Evolutionary conservation across 2,888 invertebrate species (phyloP).

Genomic region (Tanytarsus gracilentus): DNA sequence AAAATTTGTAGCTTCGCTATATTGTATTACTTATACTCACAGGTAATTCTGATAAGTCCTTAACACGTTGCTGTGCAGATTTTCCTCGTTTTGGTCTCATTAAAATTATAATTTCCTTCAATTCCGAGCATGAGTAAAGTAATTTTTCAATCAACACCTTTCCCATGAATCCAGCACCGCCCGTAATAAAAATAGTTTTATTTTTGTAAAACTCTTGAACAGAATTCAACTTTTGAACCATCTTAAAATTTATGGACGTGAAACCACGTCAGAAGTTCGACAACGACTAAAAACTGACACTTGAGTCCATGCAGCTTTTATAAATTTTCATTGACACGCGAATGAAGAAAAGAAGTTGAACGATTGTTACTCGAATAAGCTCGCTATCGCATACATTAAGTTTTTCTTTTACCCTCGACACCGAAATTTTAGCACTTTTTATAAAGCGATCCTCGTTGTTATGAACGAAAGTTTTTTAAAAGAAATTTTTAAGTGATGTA

Average conservation of each 20-base stretch:
- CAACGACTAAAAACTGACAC: no score
- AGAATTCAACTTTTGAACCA: conserved; percentile 44
- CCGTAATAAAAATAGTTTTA: conserved; percentile 53
- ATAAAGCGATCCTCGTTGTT: no score
- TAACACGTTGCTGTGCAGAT: conserved; percentile 52
- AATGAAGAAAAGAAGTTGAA: no score
- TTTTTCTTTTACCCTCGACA: no score
- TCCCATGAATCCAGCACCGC: conserved; percentile 59
- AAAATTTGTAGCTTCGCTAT: conserved; percentile 27
- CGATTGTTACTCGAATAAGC: no score
- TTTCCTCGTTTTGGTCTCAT: conserved; percentile 58
- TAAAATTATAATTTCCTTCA: conserved; percentile 54
- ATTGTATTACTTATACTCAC: conserved; percentile 41
- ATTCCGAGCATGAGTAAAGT: conserved; percentile 54
- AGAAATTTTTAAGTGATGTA: no score
- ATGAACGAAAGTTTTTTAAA: no score
- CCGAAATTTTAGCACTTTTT: no score
- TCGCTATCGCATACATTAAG: no score
- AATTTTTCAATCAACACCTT: conserved; percentile 54
- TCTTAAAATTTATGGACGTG: not conserved
- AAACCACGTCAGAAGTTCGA: not conserved
- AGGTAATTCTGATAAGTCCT: conserved; percentile 61
- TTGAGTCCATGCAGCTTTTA: no score
- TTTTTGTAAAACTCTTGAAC: conserved; percentile 55
- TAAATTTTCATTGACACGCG: no score